These are phyloP conservation scores for Clarias gariepinus DNA, from an alignment of 2,113 vertebrate species.

Conservation along the genomic window DNA sequence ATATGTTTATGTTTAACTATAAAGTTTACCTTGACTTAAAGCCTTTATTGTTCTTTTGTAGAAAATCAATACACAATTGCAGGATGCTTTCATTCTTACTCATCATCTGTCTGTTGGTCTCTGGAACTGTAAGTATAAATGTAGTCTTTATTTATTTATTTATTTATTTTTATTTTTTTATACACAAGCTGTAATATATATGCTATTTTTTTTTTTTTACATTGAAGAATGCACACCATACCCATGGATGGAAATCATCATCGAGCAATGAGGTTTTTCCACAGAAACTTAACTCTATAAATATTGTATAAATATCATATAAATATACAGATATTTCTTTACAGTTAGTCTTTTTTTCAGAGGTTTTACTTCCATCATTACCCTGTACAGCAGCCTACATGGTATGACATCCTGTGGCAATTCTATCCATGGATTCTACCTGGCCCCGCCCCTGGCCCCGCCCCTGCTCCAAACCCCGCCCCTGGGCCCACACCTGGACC, in stretches of 20 bases:
- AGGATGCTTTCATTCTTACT: conserved; percentile 61
- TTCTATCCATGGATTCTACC: conserved; percentile 48
- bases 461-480: background rate
- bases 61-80: conserved; percentile 7
- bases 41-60: conserved; percentile 18
- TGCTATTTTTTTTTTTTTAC: conserved; percentile 23
- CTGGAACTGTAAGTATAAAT: conserved; percentile 61
- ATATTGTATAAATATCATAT: background rate
- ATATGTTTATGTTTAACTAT: background rate
- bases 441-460: background rate
- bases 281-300: background rate
- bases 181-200: background rate
- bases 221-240: conserved; percentile 48
- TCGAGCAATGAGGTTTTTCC: conserved; percentile 55
- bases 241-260: conserved; percentile 44
- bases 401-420: conserved; percentile 35
- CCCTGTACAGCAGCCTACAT: background rate
- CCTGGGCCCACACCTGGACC: conserved; percentile 19
- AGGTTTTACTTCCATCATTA: background rate
- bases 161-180: too few species aligned
- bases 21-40: background rate
- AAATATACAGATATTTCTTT: background rate
- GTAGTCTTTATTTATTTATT: too few species aligned
- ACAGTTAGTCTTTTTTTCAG: conserved; percentile 19
- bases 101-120: conserved; percentile 42